phyloP scores from a whole-genome alignment of 2,113 vertebrate species.

The Nannospalax galili region DNA sequence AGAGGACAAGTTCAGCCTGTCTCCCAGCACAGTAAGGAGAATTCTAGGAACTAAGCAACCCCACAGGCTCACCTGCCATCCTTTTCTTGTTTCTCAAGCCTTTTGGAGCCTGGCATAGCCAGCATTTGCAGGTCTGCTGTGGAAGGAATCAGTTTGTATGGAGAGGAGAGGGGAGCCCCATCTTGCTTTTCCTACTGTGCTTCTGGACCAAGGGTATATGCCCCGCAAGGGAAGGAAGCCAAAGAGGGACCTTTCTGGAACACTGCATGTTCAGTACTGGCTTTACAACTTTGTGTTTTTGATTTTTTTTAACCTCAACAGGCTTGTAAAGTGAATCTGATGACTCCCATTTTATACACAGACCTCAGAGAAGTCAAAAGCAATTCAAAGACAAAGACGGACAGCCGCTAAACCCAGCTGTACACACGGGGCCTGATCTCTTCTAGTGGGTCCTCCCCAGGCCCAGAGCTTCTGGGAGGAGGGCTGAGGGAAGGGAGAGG shows the following conservation, averaged over 20 bases:
- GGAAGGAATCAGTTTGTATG: neutral
- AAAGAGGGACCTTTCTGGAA: slow-evolving; percentile 5
- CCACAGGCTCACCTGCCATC: neutral
- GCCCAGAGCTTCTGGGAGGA: neutral
- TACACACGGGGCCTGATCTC: neutral
- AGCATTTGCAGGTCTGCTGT: neutral
- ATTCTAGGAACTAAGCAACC: neutral
- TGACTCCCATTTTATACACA: neutral
- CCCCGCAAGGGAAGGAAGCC: neutral
- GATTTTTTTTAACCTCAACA: slow-evolving; percentile 29
- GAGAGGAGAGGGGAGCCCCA: neutral
- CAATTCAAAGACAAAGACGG: neutral
- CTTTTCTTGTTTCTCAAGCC: neutral
- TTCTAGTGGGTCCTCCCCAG: neutral
- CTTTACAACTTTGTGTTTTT: neutral
- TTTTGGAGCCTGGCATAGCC: neutral
- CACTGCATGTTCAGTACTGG: neutral
- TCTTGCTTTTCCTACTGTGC: too few relatives aligned
- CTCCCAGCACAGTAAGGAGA: neutral
- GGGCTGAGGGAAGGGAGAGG: neutral
- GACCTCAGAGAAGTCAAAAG: neutral
- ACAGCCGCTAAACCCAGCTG: neutral
- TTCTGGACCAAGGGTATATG: neutral
- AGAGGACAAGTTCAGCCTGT: neutral
- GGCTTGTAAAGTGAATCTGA: neutral